Percentiles rank a stretch among this genome's conserved stretches.
phyloP scores from a whole-genome alignment of 2,113 vertebrate genomes.

The Platichthys flesus region DNA sequence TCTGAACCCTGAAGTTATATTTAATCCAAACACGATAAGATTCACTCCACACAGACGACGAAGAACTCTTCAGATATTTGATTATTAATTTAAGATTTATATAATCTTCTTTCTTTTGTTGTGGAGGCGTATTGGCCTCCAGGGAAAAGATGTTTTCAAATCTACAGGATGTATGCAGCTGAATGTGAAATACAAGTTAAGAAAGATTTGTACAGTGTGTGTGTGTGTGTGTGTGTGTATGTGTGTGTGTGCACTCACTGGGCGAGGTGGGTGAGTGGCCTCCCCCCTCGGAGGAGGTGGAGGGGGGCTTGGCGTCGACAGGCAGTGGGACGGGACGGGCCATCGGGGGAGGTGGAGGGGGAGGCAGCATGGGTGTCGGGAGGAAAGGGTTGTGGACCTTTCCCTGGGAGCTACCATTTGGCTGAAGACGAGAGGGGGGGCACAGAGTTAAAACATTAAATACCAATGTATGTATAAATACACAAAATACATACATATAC shows the following conservation, averaged over 20 bases:
- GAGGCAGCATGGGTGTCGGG: constrained; percentile 98
- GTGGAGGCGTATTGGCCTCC: constrained; percentile 10
- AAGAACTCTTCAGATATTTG: constrained; percentile 14
- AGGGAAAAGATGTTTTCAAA: not conserved
- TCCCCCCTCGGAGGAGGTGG: constrained; percentile 93
- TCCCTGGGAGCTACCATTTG: constrained; percentile 98
- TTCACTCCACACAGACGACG: constrained; percentile 24
- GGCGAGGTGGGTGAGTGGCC: constrained; percentile 96
- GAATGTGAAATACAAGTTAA: constrained; percentile 61
- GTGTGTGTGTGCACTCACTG: constrained; percentile 87
- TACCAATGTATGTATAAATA: not conserved
- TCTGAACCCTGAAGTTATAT: too few relatives aligned
- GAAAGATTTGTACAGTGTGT: not conserved
- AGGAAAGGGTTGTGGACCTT: constrained; percentile 99
- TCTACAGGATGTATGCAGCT: not conserved
- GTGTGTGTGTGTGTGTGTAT: constrained; percentile 30
- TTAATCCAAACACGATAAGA: constrained; percentile 20
- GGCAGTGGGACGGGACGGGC: constrained; percentile 98
- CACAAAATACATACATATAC: not conserved
- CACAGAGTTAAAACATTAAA: not conserved
- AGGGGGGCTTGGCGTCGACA: constrained; percentile 97
- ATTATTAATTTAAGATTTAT: constrained; percentile 19
- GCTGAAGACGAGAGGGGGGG: constrained; percentile 75
- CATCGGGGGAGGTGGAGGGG: constrained; percentile 97
- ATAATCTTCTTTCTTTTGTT: constrained; percentile 1